Conservation (phyloP, 1,140 invertebrate genomes). For the Meloidogyne chitwoodi region DNA sequence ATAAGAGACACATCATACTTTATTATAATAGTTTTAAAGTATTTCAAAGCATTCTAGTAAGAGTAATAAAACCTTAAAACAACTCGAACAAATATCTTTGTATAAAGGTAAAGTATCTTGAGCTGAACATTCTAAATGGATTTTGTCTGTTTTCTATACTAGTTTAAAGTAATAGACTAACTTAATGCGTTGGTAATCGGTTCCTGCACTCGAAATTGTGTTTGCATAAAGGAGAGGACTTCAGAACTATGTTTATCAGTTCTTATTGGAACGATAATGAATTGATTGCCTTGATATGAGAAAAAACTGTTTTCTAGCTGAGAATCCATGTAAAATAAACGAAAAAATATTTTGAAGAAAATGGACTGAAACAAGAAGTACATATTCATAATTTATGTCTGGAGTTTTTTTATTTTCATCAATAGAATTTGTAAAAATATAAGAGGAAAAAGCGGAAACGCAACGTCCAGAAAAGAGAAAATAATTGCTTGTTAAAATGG, state of each 20-base stretch:
- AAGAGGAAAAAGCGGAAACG: not conserved
- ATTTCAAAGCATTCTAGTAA: too few relatives aligned
- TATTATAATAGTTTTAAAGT: not conserved
- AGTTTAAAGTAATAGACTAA: not conserved
- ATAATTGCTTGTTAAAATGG: too few relatives aligned
- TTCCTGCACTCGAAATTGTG: constrained; percentile 6
- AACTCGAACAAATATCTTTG: constrained; percentile 8
- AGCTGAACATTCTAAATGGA: not conserved
- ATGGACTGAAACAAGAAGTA: not conserved
- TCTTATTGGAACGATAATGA: not conserved
- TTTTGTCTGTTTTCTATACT: not conserved
- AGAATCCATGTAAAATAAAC: not conserved
- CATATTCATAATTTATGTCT: not conserved
- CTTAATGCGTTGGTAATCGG: constrained; percentile 13
- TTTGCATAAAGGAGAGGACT: constrained; percentile 7
- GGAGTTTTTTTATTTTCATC: not conserved
- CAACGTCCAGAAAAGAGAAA: not conserved
- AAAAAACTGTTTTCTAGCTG: not conserved
- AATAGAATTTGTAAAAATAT: not conserved
- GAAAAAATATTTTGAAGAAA: not conserved
- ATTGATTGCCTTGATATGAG: not conserved
- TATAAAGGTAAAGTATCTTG: constrained; percentile 5
- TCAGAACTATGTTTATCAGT: not conserved
- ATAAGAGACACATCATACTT: constrained; percentile 11
- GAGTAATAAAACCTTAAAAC: constrained; percentile 1